Conservation (phyloP, 2,797 vertebrate species). For the Thaleichthys pacificus region DNA sequence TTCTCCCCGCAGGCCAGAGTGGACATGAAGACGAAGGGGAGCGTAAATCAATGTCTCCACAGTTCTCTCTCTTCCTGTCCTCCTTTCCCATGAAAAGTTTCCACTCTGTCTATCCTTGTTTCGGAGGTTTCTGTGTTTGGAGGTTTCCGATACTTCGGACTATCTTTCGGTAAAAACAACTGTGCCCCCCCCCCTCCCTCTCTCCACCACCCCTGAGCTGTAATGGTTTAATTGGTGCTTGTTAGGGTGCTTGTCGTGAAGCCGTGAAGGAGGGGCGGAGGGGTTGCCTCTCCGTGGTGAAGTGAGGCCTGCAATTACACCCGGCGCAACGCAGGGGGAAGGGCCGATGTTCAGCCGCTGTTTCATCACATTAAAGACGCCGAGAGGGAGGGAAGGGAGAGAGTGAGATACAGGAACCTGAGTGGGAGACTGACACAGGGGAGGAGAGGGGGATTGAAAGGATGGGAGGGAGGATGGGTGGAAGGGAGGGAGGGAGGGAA, state of each 20-base stretch:
- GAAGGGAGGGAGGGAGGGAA: too few relatives aligned
- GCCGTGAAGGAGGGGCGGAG: conserved; percentile 30
- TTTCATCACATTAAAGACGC: conserved; percentile 44
- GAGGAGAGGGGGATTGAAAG: conserved; percentile 14
- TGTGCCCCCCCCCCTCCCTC: not conserved
- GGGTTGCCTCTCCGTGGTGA: conserved; percentile 52
- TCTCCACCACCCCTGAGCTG: conserved; percentile 31
- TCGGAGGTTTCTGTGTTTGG: conserved; percentile 37
- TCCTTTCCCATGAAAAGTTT: conserved; percentile 45
- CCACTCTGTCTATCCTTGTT: conserved; percentile 20
- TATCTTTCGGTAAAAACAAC: not conserved
- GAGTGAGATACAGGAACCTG: not conserved
- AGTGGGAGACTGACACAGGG: not conserved
- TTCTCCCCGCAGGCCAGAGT: conserved; percentile 59
- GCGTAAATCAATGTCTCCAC: conserved; percentile 64
- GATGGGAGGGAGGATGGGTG: not conserved
- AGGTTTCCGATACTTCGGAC: conserved; percentile 31
- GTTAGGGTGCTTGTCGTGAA: conserved; percentile 60
- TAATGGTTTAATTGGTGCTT: conserved; percentile 68
- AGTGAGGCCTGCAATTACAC: conserved; percentile 65
- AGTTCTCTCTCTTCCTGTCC: conserved; percentile 37
- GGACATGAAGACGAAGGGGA: conserved; percentile 58
- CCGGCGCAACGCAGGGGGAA: conserved; percentile 51
- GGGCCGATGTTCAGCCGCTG: conserved; percentile 50
- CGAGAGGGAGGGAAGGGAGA: conserved; percentile 32